A percentile compares a stretch with the other conserved stretches of the same genome.
These are phyloP conservation scores for Nomada ruficornis DNA, from an alignment of 2,888 invertebrate species.

Conservation along the genomic window DNA sequence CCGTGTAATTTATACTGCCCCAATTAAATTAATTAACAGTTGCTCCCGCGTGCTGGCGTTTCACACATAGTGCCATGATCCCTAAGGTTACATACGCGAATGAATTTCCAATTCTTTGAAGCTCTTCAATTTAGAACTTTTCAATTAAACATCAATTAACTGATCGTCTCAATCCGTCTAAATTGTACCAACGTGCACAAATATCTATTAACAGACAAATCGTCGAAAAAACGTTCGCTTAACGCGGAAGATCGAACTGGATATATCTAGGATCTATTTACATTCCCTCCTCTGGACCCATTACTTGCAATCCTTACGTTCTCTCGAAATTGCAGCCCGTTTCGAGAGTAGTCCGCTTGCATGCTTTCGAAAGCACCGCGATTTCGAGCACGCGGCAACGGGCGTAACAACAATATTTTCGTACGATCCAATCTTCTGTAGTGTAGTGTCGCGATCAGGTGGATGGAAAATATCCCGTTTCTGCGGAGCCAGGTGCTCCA, in stretches of 20 bases:
- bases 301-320: slow-evolving; percentile 29
- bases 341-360: slow-evolving; percentile 31
- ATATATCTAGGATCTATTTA: too few relatives aligned
- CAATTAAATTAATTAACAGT: slow-evolving; percentile 34
- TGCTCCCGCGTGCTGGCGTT: background rate
- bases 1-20: background rate
- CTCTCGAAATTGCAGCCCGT: slow-evolving; percentile 59
- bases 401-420: slow-evolving; percentile 69
- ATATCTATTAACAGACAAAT: background rate
- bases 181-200: too few relatives aligned
- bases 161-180: background rate
- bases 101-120: too few relatives aligned
- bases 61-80: background rate
- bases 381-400: slow-evolving; percentile 65
- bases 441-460: slow-evolving; percentile 66
- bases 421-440: slow-evolving; percentile 67
- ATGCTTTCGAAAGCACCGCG: slow-evolving; percentile 50
- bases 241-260: background rate
- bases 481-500: slow-evolving; percentile 47
- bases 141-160: background rate
- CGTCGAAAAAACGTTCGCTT: slow-evolving; percentile 10
- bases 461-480: slow-evolving; percentile 65
- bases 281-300: slow-evolving; percentile 9
- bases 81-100: too few relatives aligned
- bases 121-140: too few relatives aligned